Base-by-base conservation (phyloP, 2,113 vertebrate genomes). In the Hypanus sabinus region DNA sequence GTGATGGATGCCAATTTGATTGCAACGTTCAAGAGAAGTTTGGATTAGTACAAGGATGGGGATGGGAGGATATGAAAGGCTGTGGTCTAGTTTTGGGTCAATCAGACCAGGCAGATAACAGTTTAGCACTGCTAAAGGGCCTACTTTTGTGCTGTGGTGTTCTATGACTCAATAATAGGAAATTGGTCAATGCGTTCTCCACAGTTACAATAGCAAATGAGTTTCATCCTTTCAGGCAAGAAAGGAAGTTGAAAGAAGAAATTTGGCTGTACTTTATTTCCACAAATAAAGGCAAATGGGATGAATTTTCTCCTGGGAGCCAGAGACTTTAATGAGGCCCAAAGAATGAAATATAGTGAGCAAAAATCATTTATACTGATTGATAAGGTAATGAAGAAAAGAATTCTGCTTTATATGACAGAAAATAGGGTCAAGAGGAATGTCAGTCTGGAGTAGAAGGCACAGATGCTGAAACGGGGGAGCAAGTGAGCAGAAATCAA, bases 331-430 rank as follows among this genome's bases (percentile, higher is more conserved):
- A 65, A 65, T 90, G 85, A 90, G 85, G 20, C 36, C 62, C 30
- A 90, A 65, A 14, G 30, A 27, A 27, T n/a, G n/a, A 65, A 90
- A 20, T n/a, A 62, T 20, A 8, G 30, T 30, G 85, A 65, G 30
- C 62, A 90, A 30, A 90, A 65, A 90, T 90, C 85, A 90, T 90
- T 90, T 65, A 90, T 33, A 18, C 57, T 90, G 85, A 90, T 65
- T 18, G 85, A 90, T 90, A 90, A 88, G 65, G 11, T 33, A 65
- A 88, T 88, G 27, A 62, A 65, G 60, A 16, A 33, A 88, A 65
- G 85, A n/a, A 65, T 65, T 57, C 85, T 33, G 85, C 30, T 88
- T 88, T 46, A 85, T 12, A 46, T 85, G 81, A 24, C 27, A 46
- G 57, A 85, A 85, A 57, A 8, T 65, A 88, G 65, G 57, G 30